A percentile compares a stretch with the other conserved stretches of the same genome.
phyloP scores from a whole-genome alignment of 2,113 vertebrate genomes.

The Ranitomeya imitator region DNA sequence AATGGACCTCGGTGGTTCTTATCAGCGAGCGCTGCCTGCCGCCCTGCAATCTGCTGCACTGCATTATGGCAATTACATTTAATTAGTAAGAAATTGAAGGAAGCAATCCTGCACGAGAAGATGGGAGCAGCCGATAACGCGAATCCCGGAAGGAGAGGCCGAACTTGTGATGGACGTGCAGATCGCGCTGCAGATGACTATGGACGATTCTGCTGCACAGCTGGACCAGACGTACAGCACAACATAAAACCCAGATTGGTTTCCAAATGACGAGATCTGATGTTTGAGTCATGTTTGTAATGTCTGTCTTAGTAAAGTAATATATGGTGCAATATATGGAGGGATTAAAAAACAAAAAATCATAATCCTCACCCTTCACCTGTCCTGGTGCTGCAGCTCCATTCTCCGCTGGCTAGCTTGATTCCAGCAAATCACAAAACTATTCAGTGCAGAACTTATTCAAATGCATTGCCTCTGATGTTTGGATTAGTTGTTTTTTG shows the following conservation, averaged over 20 bases:
- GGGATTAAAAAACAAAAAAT: too few species aligned
- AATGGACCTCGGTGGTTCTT: conserved; percentile 52
- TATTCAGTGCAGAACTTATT: too few species aligned
- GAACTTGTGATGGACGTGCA: background rate
- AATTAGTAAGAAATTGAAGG: conserved; percentile 55
- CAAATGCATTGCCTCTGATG: background rate
- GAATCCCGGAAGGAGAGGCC: background rate
- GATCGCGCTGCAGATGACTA: background rate
- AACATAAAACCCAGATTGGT: background rate
- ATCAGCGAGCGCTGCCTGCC: conserved; percentile 45
- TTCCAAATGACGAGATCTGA: background rate
- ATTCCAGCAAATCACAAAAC: too few species aligned
- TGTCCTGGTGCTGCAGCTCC: too few species aligned
- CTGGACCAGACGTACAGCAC: background rate
- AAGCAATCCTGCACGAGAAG: conserved; percentile 52
- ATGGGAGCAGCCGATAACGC: conserved; percentile 29
- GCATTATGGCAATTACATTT: conserved; percentile 55
- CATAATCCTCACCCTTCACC: too few species aligned
- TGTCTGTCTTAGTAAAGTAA: background rate
- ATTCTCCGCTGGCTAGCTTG: too few species aligned
- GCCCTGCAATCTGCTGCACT: conserved; percentile 52
- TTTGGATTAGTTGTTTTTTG: background rate
- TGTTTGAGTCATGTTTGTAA: background rate
- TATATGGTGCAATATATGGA: too few species aligned
- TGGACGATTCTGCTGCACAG: background rate